phyloP scores from a whole-genome alignment of 2,797 vertebrate species.

The Salarias fasciatus region DNA sequence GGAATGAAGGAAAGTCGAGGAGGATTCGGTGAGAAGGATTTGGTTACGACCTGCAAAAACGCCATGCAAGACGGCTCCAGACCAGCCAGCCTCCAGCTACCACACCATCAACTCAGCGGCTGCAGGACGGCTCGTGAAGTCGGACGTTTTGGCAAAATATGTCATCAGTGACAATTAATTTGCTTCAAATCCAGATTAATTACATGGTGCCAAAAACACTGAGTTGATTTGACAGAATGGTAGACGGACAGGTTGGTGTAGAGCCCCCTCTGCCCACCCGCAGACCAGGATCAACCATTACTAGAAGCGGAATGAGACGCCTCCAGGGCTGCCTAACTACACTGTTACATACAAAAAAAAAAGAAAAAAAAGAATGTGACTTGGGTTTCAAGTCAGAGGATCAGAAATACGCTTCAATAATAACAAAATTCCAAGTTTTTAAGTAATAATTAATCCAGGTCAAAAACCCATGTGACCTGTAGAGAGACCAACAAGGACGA shows the following conservation, averaged over 20 bases:
- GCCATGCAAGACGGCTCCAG: constrained; percentile 50
- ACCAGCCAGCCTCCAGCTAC: constrained; percentile 39
- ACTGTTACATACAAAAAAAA: too few relatives aligned
- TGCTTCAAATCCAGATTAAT: background rate
- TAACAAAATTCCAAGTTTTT: constrained; percentile 1
- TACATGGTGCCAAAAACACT: background rate
- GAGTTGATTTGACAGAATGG: constrained; percentile 4
- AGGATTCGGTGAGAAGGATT: constrained; percentile 41
- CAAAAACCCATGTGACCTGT: constrained; percentile 14
- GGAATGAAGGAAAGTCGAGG: background rate
- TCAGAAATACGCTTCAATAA: fast-evolving
- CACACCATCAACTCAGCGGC: constrained; percentile 20
- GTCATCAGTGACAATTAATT: too few relatives aligned
- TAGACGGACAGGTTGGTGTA: constrained; percentile 29
- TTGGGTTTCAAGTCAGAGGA: background rate
- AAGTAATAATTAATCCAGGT: constrained; percentile 38
- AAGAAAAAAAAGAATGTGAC: too few relatives aligned
- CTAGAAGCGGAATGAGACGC: constrained; percentile 21
- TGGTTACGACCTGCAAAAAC: constrained; percentile 59
- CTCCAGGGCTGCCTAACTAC: too few relatives aligned
- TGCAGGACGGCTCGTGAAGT: background rate
- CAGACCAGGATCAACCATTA: constrained; percentile 45
- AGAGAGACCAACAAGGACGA: constrained; percentile 1
- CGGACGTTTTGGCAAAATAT: background rate
- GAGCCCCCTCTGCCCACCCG: constrained; percentile 17